Evolutionary conservation across 2,888 invertebrate genomes (phyloP).

Genomic region (Spodoptera exigua): DNA sequence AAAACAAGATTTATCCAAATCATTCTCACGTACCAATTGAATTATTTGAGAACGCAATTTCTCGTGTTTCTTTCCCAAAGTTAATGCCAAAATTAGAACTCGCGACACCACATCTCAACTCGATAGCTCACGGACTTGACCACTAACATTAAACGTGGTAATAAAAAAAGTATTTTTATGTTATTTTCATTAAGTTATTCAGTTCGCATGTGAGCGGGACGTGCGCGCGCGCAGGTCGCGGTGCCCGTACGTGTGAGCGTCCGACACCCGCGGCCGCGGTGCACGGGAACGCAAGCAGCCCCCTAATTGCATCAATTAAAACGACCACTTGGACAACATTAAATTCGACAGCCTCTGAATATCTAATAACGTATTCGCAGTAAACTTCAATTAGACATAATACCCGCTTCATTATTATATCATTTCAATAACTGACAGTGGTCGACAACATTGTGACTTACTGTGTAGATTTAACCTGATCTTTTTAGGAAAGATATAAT

Average conservation of each 20-base stretch:
- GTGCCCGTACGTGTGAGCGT: constrained; percentile 67
- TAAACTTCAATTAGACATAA: constrained; percentile 55
- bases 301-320: constrained; percentile 79
- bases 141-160: constrained; percentile 48
- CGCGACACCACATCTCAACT: constrained; percentile 23
- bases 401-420: constrained; percentile 36
- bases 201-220: constrained; percentile 66
- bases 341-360: constrained; percentile 73
- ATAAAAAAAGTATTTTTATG: constrained; percentile 63
- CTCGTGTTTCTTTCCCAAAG: constrained; percentile 4
- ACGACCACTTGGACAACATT: constrained; percentile 68
- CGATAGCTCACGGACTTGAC: constrained; percentile 39
- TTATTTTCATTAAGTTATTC: constrained; percentile 73
- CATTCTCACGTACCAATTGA: neutral
- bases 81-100: constrained; percentile 29
- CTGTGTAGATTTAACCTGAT: constrained; percentile 7
- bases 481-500: no score
- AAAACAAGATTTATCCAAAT: neutral
- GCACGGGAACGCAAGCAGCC: constrained; percentile 64
- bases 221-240: constrained; percentile 64
- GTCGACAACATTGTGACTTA: constrained; percentile 33
- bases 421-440: constrained; percentile 29
- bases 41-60: neutral
- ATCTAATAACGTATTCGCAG: constrained; percentile 65
- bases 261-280: constrained; percentile 56